phyloP scores from a whole-genome alignment of 2,888 invertebrate species.

The Eurois occulta region DNA sequence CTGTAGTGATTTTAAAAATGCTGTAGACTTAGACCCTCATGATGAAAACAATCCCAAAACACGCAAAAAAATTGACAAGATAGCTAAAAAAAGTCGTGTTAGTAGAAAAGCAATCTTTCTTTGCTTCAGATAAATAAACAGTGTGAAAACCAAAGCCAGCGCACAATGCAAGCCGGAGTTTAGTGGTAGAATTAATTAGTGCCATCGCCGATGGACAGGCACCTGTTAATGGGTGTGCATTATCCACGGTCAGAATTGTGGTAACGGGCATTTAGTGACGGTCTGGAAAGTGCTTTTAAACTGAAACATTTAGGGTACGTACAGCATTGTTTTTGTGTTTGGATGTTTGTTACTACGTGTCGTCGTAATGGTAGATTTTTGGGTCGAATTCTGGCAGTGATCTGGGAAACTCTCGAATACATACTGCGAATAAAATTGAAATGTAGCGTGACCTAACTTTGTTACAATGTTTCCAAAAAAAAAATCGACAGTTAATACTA shows the following conservation, averaged over 20 bases:
- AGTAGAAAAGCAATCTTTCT: not conserved
- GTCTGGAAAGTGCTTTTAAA: not conserved
- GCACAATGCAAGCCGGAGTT: constrained; percentile 24
- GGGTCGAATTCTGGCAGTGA: not conserved
- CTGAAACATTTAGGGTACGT: not conserved
- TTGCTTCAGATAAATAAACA: constrained; percentile 23
- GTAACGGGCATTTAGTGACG: constrained; percentile 11
- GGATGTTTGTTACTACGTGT: not conserved
- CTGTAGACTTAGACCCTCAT: not conserved
- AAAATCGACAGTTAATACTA: not conserved
- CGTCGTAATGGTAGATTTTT: not conserved
- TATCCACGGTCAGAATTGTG: constrained; percentile 32
- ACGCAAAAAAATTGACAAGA: not conserved
- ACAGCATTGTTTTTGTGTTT: not conserved
- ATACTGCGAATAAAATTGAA: not conserved
- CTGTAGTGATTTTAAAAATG: not conserved
- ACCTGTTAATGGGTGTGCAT: constrained; percentile 48
- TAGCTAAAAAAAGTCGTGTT: not conserved
- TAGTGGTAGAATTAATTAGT: constrained; percentile 40
- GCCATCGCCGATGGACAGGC: constrained; percentile 15
- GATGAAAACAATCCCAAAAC: not conserved
- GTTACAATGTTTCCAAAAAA: not conserved
- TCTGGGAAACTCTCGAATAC: not conserved
- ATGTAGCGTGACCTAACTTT: not conserved
- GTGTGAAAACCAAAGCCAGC: constrained; percentile 15